Evolutionary conservation across 2,113 vertebrate genomes (phyloP), one percentile per base, ranked within the genome.

Genomic region (Cyprinodon brontotheroides): DNA sequence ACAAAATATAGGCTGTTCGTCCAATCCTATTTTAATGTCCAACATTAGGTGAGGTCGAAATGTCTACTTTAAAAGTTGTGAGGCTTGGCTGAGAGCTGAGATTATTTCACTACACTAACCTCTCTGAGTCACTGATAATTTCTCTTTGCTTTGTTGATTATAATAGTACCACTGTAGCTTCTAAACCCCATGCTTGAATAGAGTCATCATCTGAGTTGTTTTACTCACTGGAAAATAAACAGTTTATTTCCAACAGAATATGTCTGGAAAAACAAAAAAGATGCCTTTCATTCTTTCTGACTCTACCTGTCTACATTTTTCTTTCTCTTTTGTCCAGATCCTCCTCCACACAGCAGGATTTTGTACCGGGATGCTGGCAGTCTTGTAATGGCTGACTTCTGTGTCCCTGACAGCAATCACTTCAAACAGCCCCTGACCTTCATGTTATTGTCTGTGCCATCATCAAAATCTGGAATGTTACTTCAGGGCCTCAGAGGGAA

Each of bases 381-480:
- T 40, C 13, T 70, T 13, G 12, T 43, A 77, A n/a, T 17, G 11
- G 0, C 59, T 6, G n/a, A 69, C 70, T 29, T n/a, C 38, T 11
- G 61, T 29, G 61, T 74, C 69, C 64, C 75, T 65, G 47, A 15
- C 3, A 0, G 79, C 75, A 48, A 69, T 69, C 65, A 65, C 78
- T 48, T 75, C 72, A 69, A 87, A 66, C 60, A 80, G 57, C 47
- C 70, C 15, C 29, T 61, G 68, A 85, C 61, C 37, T 63, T 66
- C 17, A 6, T 7, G 2, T 5, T n/a, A 43, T 22, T 38, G 45
- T 57, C 72, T 38, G 65, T 36, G 9, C 22, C 62, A 20, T 78
- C 62, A 4, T 65, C 65, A 50, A 0, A 81, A 60, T 1, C 39
- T 11, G 1, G 68, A 65, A 14, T 72, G 40, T 63, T n/a, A 15